phyloP scores from a whole-genome alignment of 2,113 vertebrate species.

The Oncorhynchus nerka region DNA sequence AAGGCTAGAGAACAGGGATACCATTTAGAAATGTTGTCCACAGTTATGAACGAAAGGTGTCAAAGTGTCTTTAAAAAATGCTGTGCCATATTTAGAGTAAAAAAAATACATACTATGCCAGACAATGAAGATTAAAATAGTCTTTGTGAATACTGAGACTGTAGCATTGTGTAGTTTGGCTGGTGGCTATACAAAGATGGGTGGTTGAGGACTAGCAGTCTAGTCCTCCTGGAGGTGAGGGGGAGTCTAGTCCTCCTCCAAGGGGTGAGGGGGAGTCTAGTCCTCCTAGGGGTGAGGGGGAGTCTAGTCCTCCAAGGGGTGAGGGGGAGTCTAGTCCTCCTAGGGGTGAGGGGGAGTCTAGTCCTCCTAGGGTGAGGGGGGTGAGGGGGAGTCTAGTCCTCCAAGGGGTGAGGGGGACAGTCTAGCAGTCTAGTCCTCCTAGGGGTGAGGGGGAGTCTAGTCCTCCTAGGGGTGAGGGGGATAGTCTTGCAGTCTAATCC shows the following conservation, averaged over 20 bases:
- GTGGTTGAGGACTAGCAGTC: background rate
- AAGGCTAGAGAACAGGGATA: conserved; percentile 12
- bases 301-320: background rate
- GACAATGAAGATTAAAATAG: conserved; percentile 47
- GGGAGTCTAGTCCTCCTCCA: no score
- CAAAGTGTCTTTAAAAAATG: conserved; percentile 46
- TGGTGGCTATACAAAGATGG: background rate
- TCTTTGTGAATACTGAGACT: conserved; percentile 45
- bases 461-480: no score
- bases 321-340: background rate
- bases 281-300: background rate
- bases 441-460: no score
- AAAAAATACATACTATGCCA: conserved; percentile 69
- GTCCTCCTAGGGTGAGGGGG: no score
- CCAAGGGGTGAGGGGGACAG: no score
- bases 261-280: no score
- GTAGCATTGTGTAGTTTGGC: conserved; percentile 31
- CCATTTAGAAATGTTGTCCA: conserved; percentile 20
- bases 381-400: no score
- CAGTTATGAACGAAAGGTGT: conserved; percentile 47
- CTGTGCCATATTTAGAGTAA: conserved; percentile 59
- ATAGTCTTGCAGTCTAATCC: no score
- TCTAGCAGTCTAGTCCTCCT: no score
- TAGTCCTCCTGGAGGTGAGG: background rate
- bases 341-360: background rate